These are phyloP conservation scores for Zaprionus kolodkinae DNA, from an alignment of 1,140 invertebrate species.

Conservation along the genomic window DNA sequence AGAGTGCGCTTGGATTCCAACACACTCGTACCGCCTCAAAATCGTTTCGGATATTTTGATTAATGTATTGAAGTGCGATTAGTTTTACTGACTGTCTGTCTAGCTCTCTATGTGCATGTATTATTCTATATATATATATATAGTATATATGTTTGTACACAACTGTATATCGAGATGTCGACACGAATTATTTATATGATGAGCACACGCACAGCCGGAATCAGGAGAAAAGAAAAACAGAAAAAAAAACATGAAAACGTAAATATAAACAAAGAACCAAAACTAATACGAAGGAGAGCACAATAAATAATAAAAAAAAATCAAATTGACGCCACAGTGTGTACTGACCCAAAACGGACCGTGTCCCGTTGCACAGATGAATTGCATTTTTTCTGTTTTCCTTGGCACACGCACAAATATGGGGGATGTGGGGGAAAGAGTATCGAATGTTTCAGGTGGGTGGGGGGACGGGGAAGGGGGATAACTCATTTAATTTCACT, in stretches of 20 bases:
- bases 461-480: background rate
- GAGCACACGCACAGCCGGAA: slow-evolving; percentile 19
- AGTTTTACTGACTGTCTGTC: background rate
- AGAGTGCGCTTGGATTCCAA: slow-evolving; percentile 13
- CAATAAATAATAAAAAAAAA: slow-evolving; percentile 45
- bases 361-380: slow-evolving; percentile 9
- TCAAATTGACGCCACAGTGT: slow-evolving; percentile 33
- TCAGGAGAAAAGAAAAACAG: slow-evolving; percentile 33
- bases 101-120: background rate
- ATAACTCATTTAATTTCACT: slow-evolving; percentile 31
- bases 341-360: slow-evolving; percentile 30
- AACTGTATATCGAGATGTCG: slow-evolving; percentile 14
- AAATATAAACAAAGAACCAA: slow-evolving; percentile 81
- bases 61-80: slow-evolving; percentile 23
- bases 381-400: slow-evolving; percentile 17
- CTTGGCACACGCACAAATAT: slow-evolving; percentile 18
- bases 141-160: background rate
- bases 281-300: slow-evolving; percentile 36
- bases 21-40: background rate
- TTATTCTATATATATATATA: too few relatives aligned
- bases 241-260: slow-evolving; percentile 54
- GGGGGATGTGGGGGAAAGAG: background rate
- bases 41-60: slow-evolving; percentile 23
- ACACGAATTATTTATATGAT: slow-evolving; percentile 33
- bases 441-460: background rate